phyloP scores from a whole-genome alignment of 2,888 invertebrate genomes.

The Bellardia pandia region DNA sequence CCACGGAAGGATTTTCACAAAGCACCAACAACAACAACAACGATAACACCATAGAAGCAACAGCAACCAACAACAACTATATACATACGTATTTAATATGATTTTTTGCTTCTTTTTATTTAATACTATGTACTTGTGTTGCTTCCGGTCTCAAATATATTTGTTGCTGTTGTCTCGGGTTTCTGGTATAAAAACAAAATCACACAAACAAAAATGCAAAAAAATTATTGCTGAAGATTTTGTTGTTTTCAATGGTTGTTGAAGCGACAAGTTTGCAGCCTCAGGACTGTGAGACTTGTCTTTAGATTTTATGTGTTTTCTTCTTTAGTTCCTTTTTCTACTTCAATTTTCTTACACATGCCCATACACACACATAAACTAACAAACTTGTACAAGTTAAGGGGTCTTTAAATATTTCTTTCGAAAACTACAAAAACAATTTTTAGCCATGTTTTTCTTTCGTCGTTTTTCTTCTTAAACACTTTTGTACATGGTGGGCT shows the following conservation, averaged over 20 bases:
- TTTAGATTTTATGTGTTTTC: slow-evolving; percentile 60
- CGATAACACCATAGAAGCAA: slow-evolving; percentile 19
- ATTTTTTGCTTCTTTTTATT: slow-evolving; percentile 19
- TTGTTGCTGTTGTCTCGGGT: slow-evolving; percentile 43
- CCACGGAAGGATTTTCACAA: slow-evolving; percentile 62
- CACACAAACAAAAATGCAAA: not conserved
- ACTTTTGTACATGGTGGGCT: not conserved
- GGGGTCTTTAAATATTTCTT: slow-evolving; percentile 49
- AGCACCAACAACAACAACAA: slow-evolving; percentile 56
- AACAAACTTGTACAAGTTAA: slow-evolving; percentile 39
- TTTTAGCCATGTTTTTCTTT: slow-evolving; percentile 14
- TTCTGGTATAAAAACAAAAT: slow-evolving; percentile 11
- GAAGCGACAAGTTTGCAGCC: slow-evolving; percentile 70
- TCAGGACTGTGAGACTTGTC: slow-evolving; percentile 60
- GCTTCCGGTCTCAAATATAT: slow-evolving; percentile 67
- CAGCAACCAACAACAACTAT: slow-evolving; percentile 35
- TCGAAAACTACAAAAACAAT: slow-evolving; percentile 21
- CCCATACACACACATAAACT: not conserved
- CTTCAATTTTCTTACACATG: slow-evolving; percentile 1
- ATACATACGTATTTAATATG: slow-evolving; percentile 29
- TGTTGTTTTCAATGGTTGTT: slow-evolving; percentile 65
- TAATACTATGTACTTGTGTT: slow-evolving; percentile 42
- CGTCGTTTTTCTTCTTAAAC: not conserved
- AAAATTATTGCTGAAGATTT: slow-evolving; percentile 60
- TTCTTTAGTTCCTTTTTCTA: slow-evolving; percentile 20